These are phyloP conservation scores for Lethocerus indicus DNA, from an alignment of 1,140 invertebrate species.

Conservation along the genomic window DNA sequence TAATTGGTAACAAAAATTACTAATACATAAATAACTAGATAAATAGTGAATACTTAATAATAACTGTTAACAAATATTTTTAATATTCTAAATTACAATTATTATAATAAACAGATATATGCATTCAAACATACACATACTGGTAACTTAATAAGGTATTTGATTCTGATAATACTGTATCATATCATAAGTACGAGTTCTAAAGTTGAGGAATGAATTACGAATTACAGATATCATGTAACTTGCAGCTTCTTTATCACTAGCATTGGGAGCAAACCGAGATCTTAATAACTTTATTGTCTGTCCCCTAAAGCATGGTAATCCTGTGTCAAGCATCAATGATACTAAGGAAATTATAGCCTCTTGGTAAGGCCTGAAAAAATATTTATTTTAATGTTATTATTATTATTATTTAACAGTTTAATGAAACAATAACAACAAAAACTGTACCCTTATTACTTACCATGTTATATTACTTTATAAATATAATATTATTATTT, in stretches of 20 bases:
- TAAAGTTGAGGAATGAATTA: slow-evolving; percentile 88
- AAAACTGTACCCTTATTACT: too few relatives aligned
- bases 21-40: too few relatives aligned
- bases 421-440: background rate
- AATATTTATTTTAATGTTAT: slow-evolving; percentile 4
- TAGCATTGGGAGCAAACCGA: slow-evolving; percentile 74
- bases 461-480: background rate
- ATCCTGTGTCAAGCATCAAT: slow-evolving; percentile 95
- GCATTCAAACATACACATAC: too few relatives aligned
- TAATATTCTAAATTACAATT: too few relatives aligned
- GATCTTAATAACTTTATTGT: slow-evolving; percentile 85
- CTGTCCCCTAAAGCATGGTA: slow-evolving; percentile 97
- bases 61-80: too few relatives aligned
- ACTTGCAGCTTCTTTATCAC: slow-evolving; percentile 85
- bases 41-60: too few relatives aligned
- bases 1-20: too few relatives aligned
- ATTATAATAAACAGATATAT: too few relatives aligned
- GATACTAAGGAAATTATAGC: slow-evolving; percentile 93
- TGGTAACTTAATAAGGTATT: slow-evolving; percentile 82
- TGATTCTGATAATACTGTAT: slow-evolving; percentile 99
- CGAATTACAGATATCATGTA: slow-evolving; percentile 90
- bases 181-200: slow-evolving; percentile 95
- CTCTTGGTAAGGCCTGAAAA: slow-evolving; percentile 80
- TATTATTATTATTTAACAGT: background rate
- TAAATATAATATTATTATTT: background rate